Percentiles rank a stretch among this genome's conserved stretches.
Conservation (phyloP, 2,888 invertebrate species). For the Drosophila leonis region DNA sequence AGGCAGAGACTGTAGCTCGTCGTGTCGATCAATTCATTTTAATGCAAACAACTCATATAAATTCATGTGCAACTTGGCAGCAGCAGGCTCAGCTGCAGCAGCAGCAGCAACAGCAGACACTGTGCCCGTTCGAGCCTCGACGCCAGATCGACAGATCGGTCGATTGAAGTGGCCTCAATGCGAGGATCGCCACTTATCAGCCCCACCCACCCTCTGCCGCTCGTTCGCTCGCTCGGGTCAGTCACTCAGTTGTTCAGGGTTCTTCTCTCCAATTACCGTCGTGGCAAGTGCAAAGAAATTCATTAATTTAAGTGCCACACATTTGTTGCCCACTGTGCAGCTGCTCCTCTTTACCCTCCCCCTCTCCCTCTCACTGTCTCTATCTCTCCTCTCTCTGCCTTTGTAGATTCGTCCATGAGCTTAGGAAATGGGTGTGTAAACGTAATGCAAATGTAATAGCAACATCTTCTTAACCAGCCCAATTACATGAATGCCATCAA, state of each 20-base stretch:
- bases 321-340: slow-evolving; percentile 77
- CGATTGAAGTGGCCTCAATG: slow-evolving; percentile 45
- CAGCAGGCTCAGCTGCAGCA: slow-evolving; percentile 35
- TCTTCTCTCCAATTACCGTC: slow-evolving; percentile 57
- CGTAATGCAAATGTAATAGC: slow-evolving; percentile 31
- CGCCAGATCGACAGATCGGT: slow-evolving; percentile 43
- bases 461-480: slow-evolving; percentile 37
- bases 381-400: background rate
- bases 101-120: slow-evolving; percentile 17
- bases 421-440: slow-evolving; percentile 14
- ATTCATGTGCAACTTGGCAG: slow-evolving; percentile 74
- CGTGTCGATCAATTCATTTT: slow-evolving; percentile 80
- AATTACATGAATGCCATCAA: slow-evolving; percentile 43
- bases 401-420: background rate
- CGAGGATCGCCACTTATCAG: background rate
- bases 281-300: slow-evolving; percentile 79
- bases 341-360: background rate
- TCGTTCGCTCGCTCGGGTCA: slow-evolving; percentile 36
- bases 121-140: slow-evolving; percentile 22
- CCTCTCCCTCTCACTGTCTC: background rate
- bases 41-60: slow-evolving; percentile 80
- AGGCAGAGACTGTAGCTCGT: slow-evolving; percentile 28
- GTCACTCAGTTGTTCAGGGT: slow-evolving; percentile 45
- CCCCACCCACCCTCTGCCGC: background rate
- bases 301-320: slow-evolving; percentile 81